These are phyloP conservation scores for Acronicta psi DNA, from an alignment of 2,888 invertebrate species.

Conservation along the genomic window DNA sequence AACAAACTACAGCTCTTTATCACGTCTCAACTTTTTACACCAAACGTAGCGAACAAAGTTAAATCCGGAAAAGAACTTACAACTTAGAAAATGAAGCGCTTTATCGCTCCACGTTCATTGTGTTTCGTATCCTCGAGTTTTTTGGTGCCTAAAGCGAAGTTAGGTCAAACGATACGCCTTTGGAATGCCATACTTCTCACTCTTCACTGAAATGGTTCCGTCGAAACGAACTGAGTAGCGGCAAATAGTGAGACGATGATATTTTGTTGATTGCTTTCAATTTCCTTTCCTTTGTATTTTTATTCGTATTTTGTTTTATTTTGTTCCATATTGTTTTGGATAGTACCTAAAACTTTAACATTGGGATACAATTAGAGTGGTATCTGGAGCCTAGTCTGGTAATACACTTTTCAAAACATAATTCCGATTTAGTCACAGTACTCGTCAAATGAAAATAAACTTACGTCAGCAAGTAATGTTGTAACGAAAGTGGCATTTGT, in stretches of 20 bases:
- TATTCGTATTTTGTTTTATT: constrained; percentile 18
- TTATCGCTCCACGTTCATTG: constrained; percentile 52
- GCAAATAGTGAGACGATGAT: constrained; percentile 44
- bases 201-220: constrained; percentile 53
- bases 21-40: constrained; percentile 42
- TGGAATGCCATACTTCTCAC: constrained; percentile 60
- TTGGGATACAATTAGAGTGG: not conserved
- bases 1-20: constrained; percentile 24
- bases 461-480: too few relatives aligned
- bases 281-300: constrained; percentile 45
- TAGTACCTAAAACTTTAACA: not conserved
- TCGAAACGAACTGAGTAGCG: constrained; percentile 42
- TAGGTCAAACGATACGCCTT: constrained; percentile 75
- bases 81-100: constrained; percentile 55
- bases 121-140: constrained; percentile 67
- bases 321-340: not conserved
- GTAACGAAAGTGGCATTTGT: too few relatives aligned
- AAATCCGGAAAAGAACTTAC: constrained; percentile 35
- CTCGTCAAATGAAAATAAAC: too few relatives aligned
- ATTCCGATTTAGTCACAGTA: too few relatives aligned
- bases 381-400: too few relatives aligned
- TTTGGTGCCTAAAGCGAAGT: constrained; percentile 70
- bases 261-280: constrained; percentile 50
- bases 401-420: too few relatives aligned
- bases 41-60: constrained; percentile 42